Percentiles rank a stretch among this genome's conserved stretches.
Conservation (phyloP, 2,888 invertebrate species). For the Therioaphis trifolii region DNA sequence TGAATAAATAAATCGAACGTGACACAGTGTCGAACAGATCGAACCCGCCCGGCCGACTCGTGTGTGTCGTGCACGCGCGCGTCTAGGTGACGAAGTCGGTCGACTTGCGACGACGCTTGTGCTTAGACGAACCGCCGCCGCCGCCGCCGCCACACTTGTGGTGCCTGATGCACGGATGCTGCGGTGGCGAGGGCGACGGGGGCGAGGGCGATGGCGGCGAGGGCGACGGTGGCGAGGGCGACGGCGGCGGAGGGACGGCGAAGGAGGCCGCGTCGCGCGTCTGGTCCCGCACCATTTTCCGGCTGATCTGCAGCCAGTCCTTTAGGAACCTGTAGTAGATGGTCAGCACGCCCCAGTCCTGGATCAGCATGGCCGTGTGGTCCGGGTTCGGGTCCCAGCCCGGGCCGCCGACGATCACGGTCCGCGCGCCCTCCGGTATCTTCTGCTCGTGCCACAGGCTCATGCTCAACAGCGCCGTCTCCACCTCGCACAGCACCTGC, state of each 20-base stretch:
- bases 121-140: too few species aligned
- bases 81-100: neutral
- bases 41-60: too few species aligned
- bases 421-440: neutral
- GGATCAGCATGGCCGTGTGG: slow-evolving; percentile 72
- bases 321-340: slow-evolving; percentile 74
- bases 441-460: neutral
- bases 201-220: neutral
- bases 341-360: slow-evolving; percentile 75
- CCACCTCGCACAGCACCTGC: slow-evolving; percentile 47
- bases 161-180: neutral
- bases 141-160: neutral
- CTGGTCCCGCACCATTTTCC: slow-evolving; percentile 65
- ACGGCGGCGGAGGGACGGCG: neutral
- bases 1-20: neutral
- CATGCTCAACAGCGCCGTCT: neutral
- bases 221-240: neutral
- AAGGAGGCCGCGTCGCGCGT: neutral
- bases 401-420: slow-evolving; percentile 31
- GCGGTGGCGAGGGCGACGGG: slow-evolving; percentile 1
- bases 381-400: slow-evolving; percentile 67
- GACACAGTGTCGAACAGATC: too few species aligned
- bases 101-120: too few species aligned
- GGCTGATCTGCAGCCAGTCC: slow-evolving; percentile 70
- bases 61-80: too few species aligned